These are phyloP conservation scores for Fringilla coelebs DNA, from an alignment of 2,797 vertebrate species.

Conservation along the genomic window DNA sequence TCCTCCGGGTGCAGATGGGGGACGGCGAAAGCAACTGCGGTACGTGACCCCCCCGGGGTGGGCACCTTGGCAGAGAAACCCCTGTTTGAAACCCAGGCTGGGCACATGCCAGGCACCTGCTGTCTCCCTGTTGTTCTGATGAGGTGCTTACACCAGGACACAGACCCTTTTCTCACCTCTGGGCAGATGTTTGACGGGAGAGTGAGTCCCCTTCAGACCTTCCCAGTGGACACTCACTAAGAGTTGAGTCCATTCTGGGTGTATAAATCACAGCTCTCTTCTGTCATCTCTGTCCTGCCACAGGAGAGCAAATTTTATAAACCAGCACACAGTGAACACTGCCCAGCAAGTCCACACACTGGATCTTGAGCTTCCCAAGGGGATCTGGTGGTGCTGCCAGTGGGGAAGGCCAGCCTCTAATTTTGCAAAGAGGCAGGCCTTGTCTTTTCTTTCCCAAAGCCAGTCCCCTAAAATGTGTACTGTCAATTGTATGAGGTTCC, in stretches of 20 bases:
- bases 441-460: background rate
- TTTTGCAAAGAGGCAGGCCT: background rate
- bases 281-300: background rate
- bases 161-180: background rate
- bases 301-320: background rate
- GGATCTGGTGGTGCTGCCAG: background rate
- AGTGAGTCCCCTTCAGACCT: background rate
- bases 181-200: background rate
- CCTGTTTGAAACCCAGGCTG: background rate
- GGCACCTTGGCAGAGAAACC: background rate
- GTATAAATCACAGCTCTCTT: background rate
- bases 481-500: background rate
- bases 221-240: background rate
- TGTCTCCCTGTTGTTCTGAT: background rate
- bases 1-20: slow-evolving; percentile 87
- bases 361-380: background rate
- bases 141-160: background rate
- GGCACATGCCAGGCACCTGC: background rate
- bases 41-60: slow-evolving; percentile 43
- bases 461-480: background rate
- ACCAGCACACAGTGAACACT: accelerated
- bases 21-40: slow-evolving; percentile 96
- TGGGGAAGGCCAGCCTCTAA: background rate
- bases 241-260: background rate
- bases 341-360: accelerated